phyloP scores from a whole-genome alignment of 1,140 invertebrate species.

The Sinella curviseta region DNA sequence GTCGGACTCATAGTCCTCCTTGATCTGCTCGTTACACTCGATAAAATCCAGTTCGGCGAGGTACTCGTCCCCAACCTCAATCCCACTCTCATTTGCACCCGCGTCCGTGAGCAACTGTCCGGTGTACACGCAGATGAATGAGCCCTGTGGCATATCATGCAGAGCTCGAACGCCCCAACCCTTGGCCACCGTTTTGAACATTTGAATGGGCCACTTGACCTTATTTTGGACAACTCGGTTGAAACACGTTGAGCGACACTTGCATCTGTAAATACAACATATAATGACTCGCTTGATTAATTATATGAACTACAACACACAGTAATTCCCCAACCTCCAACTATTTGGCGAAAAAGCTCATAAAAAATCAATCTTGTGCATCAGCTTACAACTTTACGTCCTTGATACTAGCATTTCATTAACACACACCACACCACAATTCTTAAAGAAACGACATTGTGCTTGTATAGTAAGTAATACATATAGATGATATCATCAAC shows the following conservation, averaged over 20 bases:
- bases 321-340: too few species aligned
- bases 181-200: constrained; percentile 62
- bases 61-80: constrained; percentile 90
- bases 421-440: too few species aligned
- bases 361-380: background rate
- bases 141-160: constrained; percentile 89
- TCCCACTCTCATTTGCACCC: constrained; percentile 79
- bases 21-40: constrained; percentile 84
- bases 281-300: background rate
- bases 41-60: constrained; percentile 95
- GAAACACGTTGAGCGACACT: constrained; percentile 76
- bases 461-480: too few species aligned
- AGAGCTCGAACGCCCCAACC: constrained; percentile 95
- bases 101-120: constrained; percentile 88
- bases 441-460: too few species aligned
- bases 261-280: constrained; percentile 62
- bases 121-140: constrained; percentile 94
- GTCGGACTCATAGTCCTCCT: constrained; percentile 82
- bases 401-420: background rate
- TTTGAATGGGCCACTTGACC: constrained; percentile 77
- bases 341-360: background rate
- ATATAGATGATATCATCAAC: too few species aligned
- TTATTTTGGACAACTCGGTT: constrained; percentile 87
- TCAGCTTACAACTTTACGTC: background rate
- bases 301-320: too few species aligned